Percentiles rank a stretch among this genome's conserved stretches.
phyloP scores from a whole-genome alignment of 2,888 invertebrate species.

The Crepidodera aurea region DNA sequence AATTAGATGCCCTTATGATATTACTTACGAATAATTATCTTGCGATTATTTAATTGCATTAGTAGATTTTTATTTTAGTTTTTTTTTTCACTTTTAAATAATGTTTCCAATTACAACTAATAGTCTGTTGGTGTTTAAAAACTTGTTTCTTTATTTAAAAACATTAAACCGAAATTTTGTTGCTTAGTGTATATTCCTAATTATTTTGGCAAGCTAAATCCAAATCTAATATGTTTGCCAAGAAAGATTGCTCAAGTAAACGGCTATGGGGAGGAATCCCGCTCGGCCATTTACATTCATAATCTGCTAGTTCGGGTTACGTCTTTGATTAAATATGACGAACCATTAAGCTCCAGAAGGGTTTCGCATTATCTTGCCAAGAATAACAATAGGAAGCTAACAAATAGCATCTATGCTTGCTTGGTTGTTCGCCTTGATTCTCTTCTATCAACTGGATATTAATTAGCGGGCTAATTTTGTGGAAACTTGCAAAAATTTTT shows the following conservation, averaged over 20 bases:
- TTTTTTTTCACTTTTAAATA: no score
- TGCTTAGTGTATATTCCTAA: background rate
- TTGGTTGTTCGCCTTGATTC: background rate
- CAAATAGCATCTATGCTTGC: constrained; percentile 15
- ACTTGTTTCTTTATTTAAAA: no score
- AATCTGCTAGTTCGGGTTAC: constrained; percentile 32
- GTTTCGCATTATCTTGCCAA: constrained; percentile 21
- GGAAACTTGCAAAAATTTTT: background rate
- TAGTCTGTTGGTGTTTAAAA: no score
- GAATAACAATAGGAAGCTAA: constrained; percentile 23
- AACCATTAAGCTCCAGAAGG: constrained; percentile 33
- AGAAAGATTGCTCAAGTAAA: constrained; percentile 17
- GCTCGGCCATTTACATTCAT: constrained; percentile 33
- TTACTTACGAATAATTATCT: no score
- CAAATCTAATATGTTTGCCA: constrained; percentile 19
- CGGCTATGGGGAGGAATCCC: constrained; percentile 2
- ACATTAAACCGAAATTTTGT: no score
- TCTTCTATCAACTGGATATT: constrained; percentile 10
- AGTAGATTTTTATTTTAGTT: no score
- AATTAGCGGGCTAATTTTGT: constrained; percentile 19
- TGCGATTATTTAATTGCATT: no score
- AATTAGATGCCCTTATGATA: no score
- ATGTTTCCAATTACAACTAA: no score
- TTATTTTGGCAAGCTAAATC: constrained; percentile 1
- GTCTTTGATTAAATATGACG: constrained; percentile 35